Evolutionary conservation across 2,113 vertebrate species (phyloP), one percentile per base, ranked within the genome.

Genomic region (Muntiacus muntjak): DNA sequence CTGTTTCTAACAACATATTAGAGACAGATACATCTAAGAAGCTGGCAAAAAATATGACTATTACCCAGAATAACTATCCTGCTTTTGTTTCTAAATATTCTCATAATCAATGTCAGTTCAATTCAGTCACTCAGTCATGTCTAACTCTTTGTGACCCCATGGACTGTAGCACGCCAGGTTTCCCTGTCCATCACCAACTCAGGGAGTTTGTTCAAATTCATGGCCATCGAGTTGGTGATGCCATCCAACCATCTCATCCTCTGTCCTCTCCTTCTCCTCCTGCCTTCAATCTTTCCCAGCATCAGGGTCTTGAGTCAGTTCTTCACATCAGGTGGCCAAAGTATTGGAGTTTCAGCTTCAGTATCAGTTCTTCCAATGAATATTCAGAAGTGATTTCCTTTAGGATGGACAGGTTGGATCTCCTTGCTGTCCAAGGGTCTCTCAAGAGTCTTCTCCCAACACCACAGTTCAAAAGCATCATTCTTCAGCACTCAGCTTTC

Each of bases 61-160:
- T 55, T 94, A 90, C 14, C 23, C 95, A 91, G 40, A 96, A 84
- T 86, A 90, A 45, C 54, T 71, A 89, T 47, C 58, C 33, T 97
- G 19, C 6, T 84, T 90, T 9, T 85, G 3, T 54, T 90, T 90
- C 57, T 89, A 57, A 89, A 84, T n/a, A 97, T 83, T 82, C 60
- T 45, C 47, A 91, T 85, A 81, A 85, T 45, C 87, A 67, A 23
- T 78, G 30, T 71, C 67, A 40, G n/a, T 40, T 71, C 64, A 71
- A n/a, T 71, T 71, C 67, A 71, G 19, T 40, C 67, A 40, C n/a
- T 71, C 19, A 23, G n/a, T 71, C 67, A 2, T 40, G n/a, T 71
- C 67, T 36, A 71, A 40, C 67, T 40, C n/a, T 71, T 71, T 71
- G 67, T 71, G n/a, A 71, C n/a, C 10, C n/a, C 67, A 71, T 6